Conservation (phyloP, 2,797 vertebrate species). For the Pipistrellus kuhlii region DNA sequence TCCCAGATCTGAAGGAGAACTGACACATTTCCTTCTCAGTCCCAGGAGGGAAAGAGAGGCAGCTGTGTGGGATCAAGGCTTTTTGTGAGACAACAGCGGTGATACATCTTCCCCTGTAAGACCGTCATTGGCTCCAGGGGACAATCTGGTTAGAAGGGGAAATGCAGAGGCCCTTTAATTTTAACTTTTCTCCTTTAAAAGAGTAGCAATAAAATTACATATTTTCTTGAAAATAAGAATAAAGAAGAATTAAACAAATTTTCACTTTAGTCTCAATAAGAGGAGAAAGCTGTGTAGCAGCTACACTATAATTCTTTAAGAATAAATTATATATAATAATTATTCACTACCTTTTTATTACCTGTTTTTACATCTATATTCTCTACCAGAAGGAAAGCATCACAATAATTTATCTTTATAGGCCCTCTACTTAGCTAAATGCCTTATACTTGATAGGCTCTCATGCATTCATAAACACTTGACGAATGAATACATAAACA, state of each 20-base stretch:
- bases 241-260: constrained; percentile 22
- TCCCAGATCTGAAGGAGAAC: constrained; percentile 16
- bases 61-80: constrained; percentile 70
- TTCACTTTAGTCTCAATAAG: constrained; percentile 1
- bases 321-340: neutral
- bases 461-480: neutral
- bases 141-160: constrained; percentile 29
- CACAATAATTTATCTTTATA: neutral
- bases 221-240: constrained; percentile 13
- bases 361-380: neutral
- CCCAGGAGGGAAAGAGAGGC: constrained; percentile 18
- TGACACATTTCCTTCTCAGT: constrained; percentile 31
- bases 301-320: neutral
- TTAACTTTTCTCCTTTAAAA: constrained; percentile 23
- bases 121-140: constrained; percentile 11
- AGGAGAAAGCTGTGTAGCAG: neutral
- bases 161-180: neutral
- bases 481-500: neutral
- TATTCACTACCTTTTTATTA: neutral
- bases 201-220: neutral
- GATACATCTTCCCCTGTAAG: constrained; percentile 10
- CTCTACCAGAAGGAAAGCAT: neutral
- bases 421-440: neutral
- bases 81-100: constrained; percentile 52
- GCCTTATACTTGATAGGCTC: neutral